These are phyloP conservation scores for Thelaira solivaga DNA, from an alignment of 2,888 invertebrate genomes.

Conservation along the genomic window DNA sequence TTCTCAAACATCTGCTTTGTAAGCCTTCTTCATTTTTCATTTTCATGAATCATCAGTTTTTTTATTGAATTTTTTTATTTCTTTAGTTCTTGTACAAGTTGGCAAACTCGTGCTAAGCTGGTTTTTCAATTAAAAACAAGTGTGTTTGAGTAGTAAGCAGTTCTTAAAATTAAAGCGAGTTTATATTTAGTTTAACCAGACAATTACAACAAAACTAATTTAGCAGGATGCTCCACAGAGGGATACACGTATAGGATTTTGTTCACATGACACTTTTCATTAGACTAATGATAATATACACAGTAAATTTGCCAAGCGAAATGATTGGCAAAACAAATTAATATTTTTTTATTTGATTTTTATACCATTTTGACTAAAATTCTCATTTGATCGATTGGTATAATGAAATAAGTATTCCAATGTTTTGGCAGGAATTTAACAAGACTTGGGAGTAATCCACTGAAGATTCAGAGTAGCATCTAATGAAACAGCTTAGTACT, in stretches of 20 bases:
- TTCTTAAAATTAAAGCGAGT: neutral
- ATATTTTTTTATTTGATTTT: too few relatives aligned
- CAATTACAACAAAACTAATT: neutral
- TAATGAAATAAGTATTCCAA: too few relatives aligned
- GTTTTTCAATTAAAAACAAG: too few relatives aligned
- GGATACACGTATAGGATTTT: neutral
- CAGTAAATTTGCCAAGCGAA: too few relatives aligned
- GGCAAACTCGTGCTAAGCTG: constrained; percentile 49
- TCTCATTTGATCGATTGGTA: too few relatives aligned
- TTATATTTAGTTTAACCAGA: neutral
- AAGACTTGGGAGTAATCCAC: too few relatives aligned
- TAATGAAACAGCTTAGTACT: too few relatives aligned
- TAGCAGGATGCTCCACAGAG: neutral
- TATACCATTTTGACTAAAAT: too few relatives aligned
- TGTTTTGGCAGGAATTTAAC: too few relatives aligned
- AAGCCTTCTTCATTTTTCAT: neutral
- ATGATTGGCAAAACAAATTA: too few relatives aligned
- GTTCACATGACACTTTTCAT: neutral
- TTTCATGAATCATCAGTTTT: neutral
- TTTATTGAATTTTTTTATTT: constrained; percentile 16
- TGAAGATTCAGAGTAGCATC: too few relatives aligned
- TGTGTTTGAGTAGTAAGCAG: too few relatives aligned
- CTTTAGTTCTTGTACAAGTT: constrained; percentile 8
- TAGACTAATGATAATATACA: neutral
- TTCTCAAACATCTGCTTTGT: constrained; percentile 6